Conservation (phyloP, 2,888 invertebrate species). For the Busseola fusca region DNA sequence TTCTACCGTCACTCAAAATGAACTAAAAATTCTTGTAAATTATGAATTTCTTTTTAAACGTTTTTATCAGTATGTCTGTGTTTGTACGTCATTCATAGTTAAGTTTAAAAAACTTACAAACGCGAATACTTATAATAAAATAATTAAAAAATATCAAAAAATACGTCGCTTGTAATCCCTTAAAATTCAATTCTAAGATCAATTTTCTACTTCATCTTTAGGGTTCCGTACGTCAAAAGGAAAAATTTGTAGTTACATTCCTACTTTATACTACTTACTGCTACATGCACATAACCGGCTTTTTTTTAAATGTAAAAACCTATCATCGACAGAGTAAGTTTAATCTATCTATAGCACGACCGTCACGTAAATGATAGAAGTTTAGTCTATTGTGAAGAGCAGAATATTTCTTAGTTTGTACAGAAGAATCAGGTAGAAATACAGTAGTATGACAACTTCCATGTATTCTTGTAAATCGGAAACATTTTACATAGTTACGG, state of each 20-base stretch:
- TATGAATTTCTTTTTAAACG: background rate
- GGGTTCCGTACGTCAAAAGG: no score
- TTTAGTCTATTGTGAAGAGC: slow-evolving; percentile 21
- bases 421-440: slow-evolving; percentile 21
- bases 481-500: slow-evolving; percentile 37
- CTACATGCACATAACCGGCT: no score
- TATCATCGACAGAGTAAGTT: slow-evolving; percentile 18
- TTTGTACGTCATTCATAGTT: slow-evolving; percentile 15
- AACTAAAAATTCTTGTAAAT: background rate
- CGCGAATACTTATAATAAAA: background rate
- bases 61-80: background rate
- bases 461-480: slow-evolving; percentile 27
- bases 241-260: no score
- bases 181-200: background rate
- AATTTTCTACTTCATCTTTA: background rate
- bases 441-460: background rate
- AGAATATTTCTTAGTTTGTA: slow-evolving; percentile 18
- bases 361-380: slow-evolving; percentile 12
- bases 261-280: no score
- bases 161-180: background rate
- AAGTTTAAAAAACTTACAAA: slow-evolving; percentile 6
- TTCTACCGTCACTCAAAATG: background rate
- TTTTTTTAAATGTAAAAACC: slow-evolving; percentile 8
- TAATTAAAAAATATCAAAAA: background rate
- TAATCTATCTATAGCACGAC: slow-evolving; percentile 29